Evolutionary conservation across 2,888 invertebrate genomes (phyloP).

Genomic region (Lasioglossum morio): DNA sequence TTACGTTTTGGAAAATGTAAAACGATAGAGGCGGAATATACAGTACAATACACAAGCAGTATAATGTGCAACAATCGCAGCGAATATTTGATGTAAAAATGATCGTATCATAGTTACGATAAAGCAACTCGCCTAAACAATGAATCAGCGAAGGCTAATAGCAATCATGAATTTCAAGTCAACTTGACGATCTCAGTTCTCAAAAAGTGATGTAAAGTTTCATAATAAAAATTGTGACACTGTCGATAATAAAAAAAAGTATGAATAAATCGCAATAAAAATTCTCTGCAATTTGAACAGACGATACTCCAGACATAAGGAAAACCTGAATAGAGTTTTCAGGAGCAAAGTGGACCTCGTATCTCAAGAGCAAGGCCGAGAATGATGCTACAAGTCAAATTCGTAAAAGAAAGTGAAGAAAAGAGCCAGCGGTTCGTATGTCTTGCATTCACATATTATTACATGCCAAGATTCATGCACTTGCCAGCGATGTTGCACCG

Average conservation of each 20-base stretch:
- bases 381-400: background rate
- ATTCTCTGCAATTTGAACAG: background rate
- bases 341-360: background rate
- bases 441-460: background rate
- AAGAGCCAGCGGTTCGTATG: background rate
- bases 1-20: background rate
- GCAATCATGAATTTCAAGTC: background rate
- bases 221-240: no score
- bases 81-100: slow-evolving; percentile 20
- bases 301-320: background rate
- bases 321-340: background rate
- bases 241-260: no score
- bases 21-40: background rate
- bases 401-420: background rate
- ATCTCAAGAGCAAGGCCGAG: background rate
- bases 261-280: background rate
- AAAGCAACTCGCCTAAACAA: background rate
- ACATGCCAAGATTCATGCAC: background rate
- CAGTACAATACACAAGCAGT: background rate
- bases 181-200: background rate
- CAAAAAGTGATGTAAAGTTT: no score
- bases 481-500: background rate
- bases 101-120: slow-evolving; percentile 14
- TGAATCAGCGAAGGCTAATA: background rate
- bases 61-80: background rate